A percentile compares a stretch with the other conserved stretches of the same genome.
These are phyloP conservation scores for Halictus ligatus DNA, from an alignment of 2,888 invertebrate genomes.

Conservation along the genomic window DNA sequence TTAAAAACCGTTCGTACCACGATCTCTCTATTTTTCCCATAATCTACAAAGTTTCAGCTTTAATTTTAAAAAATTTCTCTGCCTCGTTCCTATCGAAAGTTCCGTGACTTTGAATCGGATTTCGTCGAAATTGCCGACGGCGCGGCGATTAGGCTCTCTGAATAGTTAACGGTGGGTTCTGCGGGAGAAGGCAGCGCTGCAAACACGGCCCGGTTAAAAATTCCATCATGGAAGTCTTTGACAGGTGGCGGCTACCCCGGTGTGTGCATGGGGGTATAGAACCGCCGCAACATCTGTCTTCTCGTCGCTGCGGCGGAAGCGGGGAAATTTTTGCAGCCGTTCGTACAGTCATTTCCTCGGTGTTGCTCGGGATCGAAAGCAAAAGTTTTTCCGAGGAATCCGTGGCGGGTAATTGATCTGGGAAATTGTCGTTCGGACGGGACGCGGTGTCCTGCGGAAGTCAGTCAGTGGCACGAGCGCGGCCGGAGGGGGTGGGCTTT, in stretches of 20 bases:
- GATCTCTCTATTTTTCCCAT: too few species aligned
- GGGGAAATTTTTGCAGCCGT: constrained; percentile 67
- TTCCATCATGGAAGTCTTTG: constrained; percentile 80
- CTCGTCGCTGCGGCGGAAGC: constrained; percentile 31
- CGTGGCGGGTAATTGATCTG: fast-evolving
- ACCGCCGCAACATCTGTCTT: constrained; percentile 76
- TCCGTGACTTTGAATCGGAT: too few species aligned
- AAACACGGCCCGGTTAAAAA: constrained; percentile 78
- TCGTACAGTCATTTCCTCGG: too few species aligned
- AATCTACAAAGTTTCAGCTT: too few species aligned
- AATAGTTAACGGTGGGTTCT: constrained; percentile 3
- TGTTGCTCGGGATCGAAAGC: background rate
- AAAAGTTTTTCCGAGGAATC: fast-evolving
- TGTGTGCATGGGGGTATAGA: constrained; percentile 68
- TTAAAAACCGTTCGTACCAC: too few species aligned
- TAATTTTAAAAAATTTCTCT: too few species aligned
- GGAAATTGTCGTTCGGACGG: background rate
- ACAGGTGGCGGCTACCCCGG: constrained; percentile 79
- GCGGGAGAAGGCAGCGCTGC: constrained; percentile 13
- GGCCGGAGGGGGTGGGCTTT: constrained; percentile 26
- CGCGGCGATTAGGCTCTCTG: background rate
- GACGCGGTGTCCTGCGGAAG: background rate
- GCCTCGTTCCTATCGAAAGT: too few species aligned
- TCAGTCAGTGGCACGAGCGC: constrained; percentile 1
- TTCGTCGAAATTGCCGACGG: too few species aligned